phyloP scores from a whole-genome alignment of 1,140 invertebrate genomes.

The Cephus cinctus region DNA sequence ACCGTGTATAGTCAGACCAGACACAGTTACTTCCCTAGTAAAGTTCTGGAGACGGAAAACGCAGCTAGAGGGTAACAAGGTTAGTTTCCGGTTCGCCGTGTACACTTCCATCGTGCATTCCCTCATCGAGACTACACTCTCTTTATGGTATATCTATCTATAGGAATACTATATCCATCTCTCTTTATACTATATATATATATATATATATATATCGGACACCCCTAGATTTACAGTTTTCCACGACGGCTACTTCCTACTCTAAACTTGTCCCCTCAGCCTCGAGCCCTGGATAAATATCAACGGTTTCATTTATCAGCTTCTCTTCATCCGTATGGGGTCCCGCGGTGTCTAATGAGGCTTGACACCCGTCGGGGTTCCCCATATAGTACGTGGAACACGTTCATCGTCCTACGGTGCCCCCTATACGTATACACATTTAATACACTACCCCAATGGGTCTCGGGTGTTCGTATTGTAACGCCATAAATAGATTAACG shows the following conservation, averaged over 20 bases:
- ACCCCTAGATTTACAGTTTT: no score
- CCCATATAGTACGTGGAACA: constrained; percentile 14
- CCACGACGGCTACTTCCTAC: no score
- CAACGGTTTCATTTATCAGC: no score
- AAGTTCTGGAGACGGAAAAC: no score
- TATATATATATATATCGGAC: no score
- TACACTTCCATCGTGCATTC: constrained; percentile 15
- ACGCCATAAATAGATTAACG: constrained; percentile 39
- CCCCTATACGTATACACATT: neutral
- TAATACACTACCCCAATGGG: constrained; percentile 5
- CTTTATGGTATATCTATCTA: no score
- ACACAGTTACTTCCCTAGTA: no score
- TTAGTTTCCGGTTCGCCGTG: constrained; percentile 36
- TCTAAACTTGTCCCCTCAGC: no score
- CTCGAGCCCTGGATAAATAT: no score
- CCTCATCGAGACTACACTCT: no score
- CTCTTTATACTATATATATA: neutral
- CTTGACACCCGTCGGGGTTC: constrained; percentile 28
- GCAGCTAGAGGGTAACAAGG: constrained; percentile 32
- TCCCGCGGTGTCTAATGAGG: constrained; percentile 42
- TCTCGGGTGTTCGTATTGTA: constrained; percentile 27
- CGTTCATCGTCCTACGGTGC: neutral
- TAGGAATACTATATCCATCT: no score
- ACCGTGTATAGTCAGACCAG: no score
- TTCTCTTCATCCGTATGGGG: constrained; percentile 19